These are phyloP conservation scores for Laspeyria flexula DNA, from an alignment of 2,888 invertebrate species.

Conservation along the genomic window DNA sequence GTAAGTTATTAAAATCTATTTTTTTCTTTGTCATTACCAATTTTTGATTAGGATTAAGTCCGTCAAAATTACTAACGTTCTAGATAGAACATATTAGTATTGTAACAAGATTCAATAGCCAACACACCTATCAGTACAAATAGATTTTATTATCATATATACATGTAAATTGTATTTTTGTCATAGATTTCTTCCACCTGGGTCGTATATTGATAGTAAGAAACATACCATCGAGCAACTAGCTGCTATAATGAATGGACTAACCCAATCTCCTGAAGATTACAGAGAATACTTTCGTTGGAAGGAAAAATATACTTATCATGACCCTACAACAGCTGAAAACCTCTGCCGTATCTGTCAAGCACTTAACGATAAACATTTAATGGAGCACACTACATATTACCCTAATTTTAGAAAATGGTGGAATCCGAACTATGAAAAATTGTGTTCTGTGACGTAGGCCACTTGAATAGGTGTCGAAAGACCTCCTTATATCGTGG, in stretches of 20 bases:
- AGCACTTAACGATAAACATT: slow-evolving; percentile 56
- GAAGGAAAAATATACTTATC: slow-evolving; percentile 60
- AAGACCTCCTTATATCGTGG: too few relatives aligned
- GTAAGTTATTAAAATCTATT: too few relatives aligned
- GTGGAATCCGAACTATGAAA: slow-evolving; percentile 13
- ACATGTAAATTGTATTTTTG: too few relatives aligned
- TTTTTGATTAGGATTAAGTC: too few relatives aligned
- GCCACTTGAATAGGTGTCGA: too few relatives aligned
- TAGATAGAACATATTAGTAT: too few relatives aligned
- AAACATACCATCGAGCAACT: slow-evolving; percentile 44
- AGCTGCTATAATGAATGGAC: slow-evolving; percentile 55
- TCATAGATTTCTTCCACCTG: slow-evolving; percentile 75
- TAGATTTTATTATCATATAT: too few relatives aligned
- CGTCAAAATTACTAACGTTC: too few relatives aligned
- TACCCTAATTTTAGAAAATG: slow-evolving; percentile 58
- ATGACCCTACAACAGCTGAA: slow-evolving; percentile 46
- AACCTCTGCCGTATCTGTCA: slow-evolving; percentile 66
- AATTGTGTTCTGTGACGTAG: not conserved
- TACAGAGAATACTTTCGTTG: slow-evolving; percentile 66
- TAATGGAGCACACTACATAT: slow-evolving; percentile 38
- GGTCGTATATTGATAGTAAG: slow-evolving; percentile 67
- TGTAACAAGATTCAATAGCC: too few relatives aligned
- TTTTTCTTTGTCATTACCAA: too few relatives aligned
- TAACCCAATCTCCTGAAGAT: slow-evolving; percentile 52
- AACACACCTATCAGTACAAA: too few relatives aligned